These are phyloP conservation scores for Ochlodes sylvanus DNA, from an alignment of 2,888 invertebrate genomes.

Conservation along the genomic window DNA sequence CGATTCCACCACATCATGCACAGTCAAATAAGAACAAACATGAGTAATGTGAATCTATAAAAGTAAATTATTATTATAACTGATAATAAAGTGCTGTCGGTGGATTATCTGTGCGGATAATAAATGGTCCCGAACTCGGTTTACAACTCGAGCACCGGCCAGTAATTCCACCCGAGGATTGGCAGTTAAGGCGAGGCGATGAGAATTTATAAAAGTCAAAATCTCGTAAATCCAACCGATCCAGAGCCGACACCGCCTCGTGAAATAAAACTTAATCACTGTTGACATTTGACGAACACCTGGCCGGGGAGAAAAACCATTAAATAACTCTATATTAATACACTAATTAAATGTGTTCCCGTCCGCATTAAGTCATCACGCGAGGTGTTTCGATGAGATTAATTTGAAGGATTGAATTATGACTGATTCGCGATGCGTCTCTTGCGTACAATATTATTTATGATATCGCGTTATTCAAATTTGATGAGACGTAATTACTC, in stretches of 20 bases:
- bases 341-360: constrained; percentile 81
- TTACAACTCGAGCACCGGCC: constrained; percentile 70
- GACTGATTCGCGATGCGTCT: constrained; percentile 69
- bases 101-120: constrained; percentile 80
- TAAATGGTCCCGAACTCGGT: constrained; percentile 73
- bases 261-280: constrained; percentile 80
- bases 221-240: constrained; percentile 71
- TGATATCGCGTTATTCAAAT: constrained; percentile 81
- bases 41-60: constrained; percentile 82
- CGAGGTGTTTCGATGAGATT: constrained; percentile 73
- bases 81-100: constrained; percentile 82
- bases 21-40: constrained; percentile 82
- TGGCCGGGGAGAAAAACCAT: constrained; percentile 66
- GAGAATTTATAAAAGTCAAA: constrained; percentile 80
- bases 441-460: constrained; percentile 68
- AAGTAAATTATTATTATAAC: constrained; percentile 84
- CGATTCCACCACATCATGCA: constrained; percentile 73
- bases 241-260: constrained; percentile 55
- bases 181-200: constrained; percentile 77
- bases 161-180: constrained; percentile 74
- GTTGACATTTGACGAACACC: constrained; percentile 82
- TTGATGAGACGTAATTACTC: constrained; percentile 84
- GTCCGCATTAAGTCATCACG: constrained; percentile 79
- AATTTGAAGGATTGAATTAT: constrained; percentile 80
- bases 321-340: constrained; percentile 81